phyloP scores from a whole-genome alignment of 64 coral and sea anemone species.

The Dendrophyllia cribrosa region DNA sequence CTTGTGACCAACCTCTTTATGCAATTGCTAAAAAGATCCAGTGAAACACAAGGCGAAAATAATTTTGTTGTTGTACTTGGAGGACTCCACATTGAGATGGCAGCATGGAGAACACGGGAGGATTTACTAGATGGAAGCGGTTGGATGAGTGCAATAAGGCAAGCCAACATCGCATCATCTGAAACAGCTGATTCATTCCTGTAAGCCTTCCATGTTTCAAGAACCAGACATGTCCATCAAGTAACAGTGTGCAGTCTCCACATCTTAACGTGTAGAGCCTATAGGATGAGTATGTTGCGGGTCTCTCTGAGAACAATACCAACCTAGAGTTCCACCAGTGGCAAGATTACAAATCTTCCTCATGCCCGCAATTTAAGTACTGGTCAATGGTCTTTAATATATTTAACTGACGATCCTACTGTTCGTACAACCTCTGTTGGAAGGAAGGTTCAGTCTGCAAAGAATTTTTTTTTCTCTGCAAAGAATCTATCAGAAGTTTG shows the following conservation, averaged over 20 bases:
- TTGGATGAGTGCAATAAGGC: not conserved
- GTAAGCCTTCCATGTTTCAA: not conserved
- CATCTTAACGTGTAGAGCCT: not conserved
- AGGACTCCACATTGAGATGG: not conserved
- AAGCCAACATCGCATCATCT: not conserved
- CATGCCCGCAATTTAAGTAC: not conserved
- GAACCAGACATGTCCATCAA: not conserved
- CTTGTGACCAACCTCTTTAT: not conserved
- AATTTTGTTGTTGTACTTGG: not conserved
- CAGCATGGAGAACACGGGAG: not conserved
- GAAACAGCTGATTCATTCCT: not conserved
- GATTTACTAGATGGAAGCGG: not conserved
- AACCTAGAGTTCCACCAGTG: constrained; percentile 13
- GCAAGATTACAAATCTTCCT: not conserved
- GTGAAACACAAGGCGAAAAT: constrained; percentile 6
- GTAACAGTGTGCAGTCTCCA: not conserved
- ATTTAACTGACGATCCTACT: too few relatives aligned
- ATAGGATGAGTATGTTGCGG: not conserved
- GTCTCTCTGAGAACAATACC: not conserved
- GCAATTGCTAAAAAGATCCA: too few relatives aligned
- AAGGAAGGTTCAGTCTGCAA: too few relatives aligned
- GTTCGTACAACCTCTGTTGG: too few relatives aligned
- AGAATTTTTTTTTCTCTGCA: too few relatives aligned
- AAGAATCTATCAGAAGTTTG: too few relatives aligned
- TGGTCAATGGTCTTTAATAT: too few relatives aligned